phyloP scores from a whole-genome alignment of 2,797 vertebrate genomes.

The Menidia menidia region DNA sequence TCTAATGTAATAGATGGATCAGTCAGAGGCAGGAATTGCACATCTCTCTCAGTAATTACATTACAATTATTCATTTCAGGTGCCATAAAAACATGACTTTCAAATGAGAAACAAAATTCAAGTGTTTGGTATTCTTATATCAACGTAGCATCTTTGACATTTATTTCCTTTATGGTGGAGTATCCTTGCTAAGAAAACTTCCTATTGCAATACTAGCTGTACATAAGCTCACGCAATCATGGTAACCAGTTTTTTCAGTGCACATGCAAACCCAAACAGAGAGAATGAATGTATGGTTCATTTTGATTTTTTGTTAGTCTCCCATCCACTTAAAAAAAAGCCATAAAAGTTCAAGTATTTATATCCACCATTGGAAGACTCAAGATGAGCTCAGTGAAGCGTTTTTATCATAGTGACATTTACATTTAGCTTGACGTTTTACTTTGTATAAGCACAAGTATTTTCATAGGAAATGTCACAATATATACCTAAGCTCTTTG shows the following conservation, averaged over 20 bases:
- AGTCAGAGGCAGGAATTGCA: no score
- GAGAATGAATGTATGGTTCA: neutral
- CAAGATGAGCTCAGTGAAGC: neutral
- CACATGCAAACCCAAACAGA: neutral
- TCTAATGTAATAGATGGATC: neutral
- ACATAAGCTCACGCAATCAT: neutral
- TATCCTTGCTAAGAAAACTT: neutral
- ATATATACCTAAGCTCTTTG: neutral
- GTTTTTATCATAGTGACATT: neutral
- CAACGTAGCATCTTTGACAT: neutral
- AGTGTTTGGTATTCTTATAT: neutral
- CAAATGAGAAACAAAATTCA: neutral
- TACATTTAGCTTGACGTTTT: neutral
- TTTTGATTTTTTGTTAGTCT: no score
- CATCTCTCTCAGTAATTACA: neutral
- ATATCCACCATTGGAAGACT: neutral
- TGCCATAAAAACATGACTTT: neutral
- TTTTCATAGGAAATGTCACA: conserved; percentile 11
- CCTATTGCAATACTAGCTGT: neutral
- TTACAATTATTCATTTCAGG: neutral
- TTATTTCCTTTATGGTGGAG: neutral
- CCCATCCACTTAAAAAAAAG: neutral
- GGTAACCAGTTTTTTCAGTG: neutral
- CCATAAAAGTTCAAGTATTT: neutral
- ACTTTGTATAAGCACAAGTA: neutral